These are phyloP conservation scores for Empis livida DNA, from an alignment of 2,888 invertebrate genomes.

Conservation along the genomic window DNA sequence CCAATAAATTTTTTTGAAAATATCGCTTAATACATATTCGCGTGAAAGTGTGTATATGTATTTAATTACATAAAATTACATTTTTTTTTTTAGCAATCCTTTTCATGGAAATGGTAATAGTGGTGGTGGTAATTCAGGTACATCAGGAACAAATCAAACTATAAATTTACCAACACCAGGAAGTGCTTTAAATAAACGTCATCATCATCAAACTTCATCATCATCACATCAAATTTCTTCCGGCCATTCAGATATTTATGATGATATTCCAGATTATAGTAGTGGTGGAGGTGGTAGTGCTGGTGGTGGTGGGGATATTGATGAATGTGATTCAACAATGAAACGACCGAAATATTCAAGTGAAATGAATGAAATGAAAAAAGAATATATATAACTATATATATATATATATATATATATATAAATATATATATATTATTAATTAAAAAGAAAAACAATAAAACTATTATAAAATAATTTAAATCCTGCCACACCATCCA, in stretches of 20 bases:
- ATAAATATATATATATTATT: no score
- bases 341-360: constrained; percentile 31
- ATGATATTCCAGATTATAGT: constrained; percentile 31
- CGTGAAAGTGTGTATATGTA: no score
- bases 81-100: no score
- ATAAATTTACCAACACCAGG: neutral
- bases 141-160: neutral
- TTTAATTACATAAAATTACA: no score
- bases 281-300: constrained; percentile 27
- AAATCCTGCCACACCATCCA: no score
- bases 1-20: no score
- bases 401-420: no score
- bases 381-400: no score
- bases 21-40: no score
- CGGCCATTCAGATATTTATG: constrained; percentile 28
- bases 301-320: constrained; percentile 20
- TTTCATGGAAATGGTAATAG: constrained; percentile 13
- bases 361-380: no score
- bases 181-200: constrained; percentile 1
- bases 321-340: constrained; percentile 27
- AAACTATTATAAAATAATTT: no score
- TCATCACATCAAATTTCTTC: constrained; percentile 17
- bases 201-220: constrained; percentile 17
- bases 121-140: constrained; percentile 13
- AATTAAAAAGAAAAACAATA: no score